Conservation (phyloP, 2,113 vertebrate species). For the Festucalex cinctus region DNA sequence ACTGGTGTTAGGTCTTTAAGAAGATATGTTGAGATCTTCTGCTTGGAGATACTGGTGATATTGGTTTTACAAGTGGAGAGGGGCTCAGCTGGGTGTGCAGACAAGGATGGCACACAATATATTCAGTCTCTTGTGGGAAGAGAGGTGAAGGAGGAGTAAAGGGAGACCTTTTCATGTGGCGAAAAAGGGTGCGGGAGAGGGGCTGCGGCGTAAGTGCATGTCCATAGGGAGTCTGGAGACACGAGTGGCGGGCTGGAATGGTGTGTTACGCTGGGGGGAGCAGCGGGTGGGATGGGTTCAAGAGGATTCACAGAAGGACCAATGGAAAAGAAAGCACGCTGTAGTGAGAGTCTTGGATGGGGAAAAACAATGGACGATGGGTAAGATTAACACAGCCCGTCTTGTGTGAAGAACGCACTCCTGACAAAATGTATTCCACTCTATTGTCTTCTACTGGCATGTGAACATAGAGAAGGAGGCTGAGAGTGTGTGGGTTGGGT, state of each 20-base stretch:
- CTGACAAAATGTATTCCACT: constrained; percentile 1
- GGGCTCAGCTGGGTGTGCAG: not conserved
- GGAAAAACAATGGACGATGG: not conserved
- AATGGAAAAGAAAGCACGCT: constrained; percentile 24
- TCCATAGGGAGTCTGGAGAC: constrained; percentile 24
- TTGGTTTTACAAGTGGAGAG: not conserved
- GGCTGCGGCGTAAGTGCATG: constrained; percentile 2
- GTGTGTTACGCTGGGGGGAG: constrained; percentile 8
- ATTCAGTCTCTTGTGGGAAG: constrained; percentile 3
- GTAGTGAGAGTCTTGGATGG: not conserved
- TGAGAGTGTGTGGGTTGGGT: not conserved
- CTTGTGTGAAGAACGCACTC: not conserved
- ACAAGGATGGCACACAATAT: constrained; percentile 3
- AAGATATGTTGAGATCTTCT: constrained; percentile 18
- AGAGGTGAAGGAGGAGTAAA: not conserved
- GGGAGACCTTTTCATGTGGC: constrained; percentile 6
- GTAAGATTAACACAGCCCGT: not conserved
- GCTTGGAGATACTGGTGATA: constrained; percentile 6
- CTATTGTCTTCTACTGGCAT: not conserved
- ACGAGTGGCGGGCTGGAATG: constrained; percentile 11
- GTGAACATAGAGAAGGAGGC: not conserved
- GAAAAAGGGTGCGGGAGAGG: not conserved
- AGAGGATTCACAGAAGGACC: constrained; percentile 26
- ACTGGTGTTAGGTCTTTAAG: constrained; percentile 13
- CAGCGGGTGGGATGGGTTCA: not conserved